phyloP scores from a whole-genome alignment of 2,113 vertebrate genomes.

The Balaeniceps rex region DNA sequence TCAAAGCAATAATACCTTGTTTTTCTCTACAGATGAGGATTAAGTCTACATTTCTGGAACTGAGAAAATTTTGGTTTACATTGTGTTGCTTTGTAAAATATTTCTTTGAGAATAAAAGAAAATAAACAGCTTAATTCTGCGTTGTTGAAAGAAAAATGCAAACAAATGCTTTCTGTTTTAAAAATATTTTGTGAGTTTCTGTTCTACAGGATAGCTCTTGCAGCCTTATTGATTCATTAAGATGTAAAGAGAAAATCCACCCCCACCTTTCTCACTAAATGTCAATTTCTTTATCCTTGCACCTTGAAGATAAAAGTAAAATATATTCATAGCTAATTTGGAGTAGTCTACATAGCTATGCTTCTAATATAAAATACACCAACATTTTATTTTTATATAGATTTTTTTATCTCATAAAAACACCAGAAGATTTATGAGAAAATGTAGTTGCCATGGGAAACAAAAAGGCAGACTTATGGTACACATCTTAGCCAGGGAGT shows the following conservation, averaged over 20 bases:
- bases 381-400: neutral
- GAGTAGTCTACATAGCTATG: neutral
- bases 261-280: neutral
- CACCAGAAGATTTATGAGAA: neutral
- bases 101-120: neutral
- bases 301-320: neutral
- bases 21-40: neutral
- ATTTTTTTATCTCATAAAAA: neutral
- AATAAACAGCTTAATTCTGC: neutral
- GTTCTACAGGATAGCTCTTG: neutral
- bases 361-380: neutral
- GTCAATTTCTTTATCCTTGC: neutral
- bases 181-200: neutral
- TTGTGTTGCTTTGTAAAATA: neutral
- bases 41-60: neutral
- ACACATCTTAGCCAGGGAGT: neutral
- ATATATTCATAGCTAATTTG: neutral
- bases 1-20: neutral
- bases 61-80: neutral
- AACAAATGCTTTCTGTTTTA: neutral
- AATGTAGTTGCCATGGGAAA: neutral
- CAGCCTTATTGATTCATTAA: neutral
- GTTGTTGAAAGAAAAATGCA: neutral
- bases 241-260: neutral
- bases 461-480: neutral